These are phyloP conservation scores for Drosophila demipolita DNA, from an alignment of 2,888 invertebrate species.

Conservation along the genomic window DNA sequence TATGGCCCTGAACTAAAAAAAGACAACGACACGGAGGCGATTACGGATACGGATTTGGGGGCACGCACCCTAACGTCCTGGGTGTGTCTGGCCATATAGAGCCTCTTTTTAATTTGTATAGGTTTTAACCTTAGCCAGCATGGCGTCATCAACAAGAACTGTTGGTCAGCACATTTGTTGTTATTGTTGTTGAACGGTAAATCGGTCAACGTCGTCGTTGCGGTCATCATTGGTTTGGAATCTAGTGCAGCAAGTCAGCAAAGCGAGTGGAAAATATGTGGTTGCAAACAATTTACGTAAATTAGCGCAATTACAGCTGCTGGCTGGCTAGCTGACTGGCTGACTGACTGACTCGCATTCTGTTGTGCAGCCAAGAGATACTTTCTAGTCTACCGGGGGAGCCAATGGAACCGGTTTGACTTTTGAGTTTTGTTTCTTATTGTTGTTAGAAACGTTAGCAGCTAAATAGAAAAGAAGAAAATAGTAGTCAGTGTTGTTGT, in stretches of 20 bases:
- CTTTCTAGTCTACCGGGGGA: conserved; percentile 58
- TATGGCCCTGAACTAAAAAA: background rate
- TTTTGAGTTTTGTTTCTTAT: conserved; percentile 28
- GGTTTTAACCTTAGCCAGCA: conserved; percentile 5
- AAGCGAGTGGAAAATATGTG: conserved; percentile 47
- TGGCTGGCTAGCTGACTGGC: conserved; percentile 18
- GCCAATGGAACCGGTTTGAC: conserved; percentile 56
- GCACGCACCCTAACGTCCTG: conserved; percentile 32
- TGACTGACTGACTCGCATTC: conserved; percentile 28
- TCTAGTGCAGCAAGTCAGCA: conserved; percentile 60
- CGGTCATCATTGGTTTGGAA: conserved; percentile 60
- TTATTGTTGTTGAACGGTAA: conserved; percentile 36
- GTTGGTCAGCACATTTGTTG: conserved; percentile 16
- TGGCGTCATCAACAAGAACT: conserved; percentile 45
- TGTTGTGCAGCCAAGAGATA: conserved; percentile 52
- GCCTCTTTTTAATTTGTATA: background rate
- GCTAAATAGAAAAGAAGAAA: conserved; percentile 5
- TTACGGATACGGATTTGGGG: background rate
- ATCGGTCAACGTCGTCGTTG: conserved; percentile 48
- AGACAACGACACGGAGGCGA: conserved; percentile 8
- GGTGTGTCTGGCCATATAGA: conserved; percentile 33
- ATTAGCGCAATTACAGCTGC: conserved; percentile 65
- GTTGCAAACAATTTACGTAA: conserved; percentile 68
- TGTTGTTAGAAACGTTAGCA: conserved; percentile 31
- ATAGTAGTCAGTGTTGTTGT: conserved; percentile 22